Percentiles rank a stretch among this genome's conserved stretches.
These are phyloP conservation scores for Nipponacmea schrenckii DNA, from an alignment of 2,888 invertebrate species.

Conservation along the genomic window DNA sequence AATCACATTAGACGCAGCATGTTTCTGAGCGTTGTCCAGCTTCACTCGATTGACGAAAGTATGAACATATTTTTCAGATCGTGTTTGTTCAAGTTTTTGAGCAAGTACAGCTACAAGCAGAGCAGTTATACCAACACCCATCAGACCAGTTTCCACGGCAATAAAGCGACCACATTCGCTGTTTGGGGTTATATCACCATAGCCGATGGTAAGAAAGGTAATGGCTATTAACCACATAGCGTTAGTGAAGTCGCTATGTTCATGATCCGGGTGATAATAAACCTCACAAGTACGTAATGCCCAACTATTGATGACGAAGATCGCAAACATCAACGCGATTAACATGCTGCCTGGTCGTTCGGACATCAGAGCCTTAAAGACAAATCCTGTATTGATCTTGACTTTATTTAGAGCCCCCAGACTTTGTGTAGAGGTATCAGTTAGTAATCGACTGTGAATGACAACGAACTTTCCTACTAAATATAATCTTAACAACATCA, in stretches of 20 bases:
- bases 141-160: constrained; percentile 50
- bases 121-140: constrained; percentile 57
- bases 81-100: constrained; percentile 54
- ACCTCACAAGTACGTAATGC: constrained; percentile 53
- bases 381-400: constrained; percentile 54
- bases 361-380: constrained; percentile 58
- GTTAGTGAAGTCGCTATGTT: constrained; percentile 40
- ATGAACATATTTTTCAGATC: constrained; percentile 59
- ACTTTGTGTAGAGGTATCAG: constrained; percentile 55
- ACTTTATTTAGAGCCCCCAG: constrained; percentile 55
- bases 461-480: constrained; percentile 50
- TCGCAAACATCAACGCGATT: constrained; percentile 44
- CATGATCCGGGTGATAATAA: constrained; percentile 44
- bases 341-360: constrained; percentile 52
- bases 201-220: constrained; percentile 56
- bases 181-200: constrained; percentile 53
- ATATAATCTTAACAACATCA: constrained; percentile 52
- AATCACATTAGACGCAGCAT: constrained; percentile 56
- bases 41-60: constrained; percentile 53
- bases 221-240: constrained; percentile 57
- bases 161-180: constrained; percentile 55
- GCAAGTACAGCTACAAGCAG: constrained; percentile 56
- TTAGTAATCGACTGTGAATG: constrained; percentile 47
- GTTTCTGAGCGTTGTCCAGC: constrained; percentile 49
- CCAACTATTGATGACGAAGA: constrained; percentile 51